Conservation (phyloP, 2,797 vertebrate genomes). For the Muscicapa comitata region DNA sequence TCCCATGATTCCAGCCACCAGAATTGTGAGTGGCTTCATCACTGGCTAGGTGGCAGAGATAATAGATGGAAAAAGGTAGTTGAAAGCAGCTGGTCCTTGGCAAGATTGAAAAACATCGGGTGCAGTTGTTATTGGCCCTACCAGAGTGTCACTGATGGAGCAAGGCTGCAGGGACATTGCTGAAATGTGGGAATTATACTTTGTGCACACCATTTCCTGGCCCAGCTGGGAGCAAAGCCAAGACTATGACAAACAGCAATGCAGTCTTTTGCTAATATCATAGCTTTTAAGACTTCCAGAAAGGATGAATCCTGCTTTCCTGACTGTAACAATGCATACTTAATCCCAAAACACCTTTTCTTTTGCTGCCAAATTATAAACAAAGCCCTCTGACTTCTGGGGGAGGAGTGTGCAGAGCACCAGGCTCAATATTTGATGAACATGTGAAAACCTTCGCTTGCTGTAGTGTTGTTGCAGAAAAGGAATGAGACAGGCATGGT, state of each 20-base stretch:
- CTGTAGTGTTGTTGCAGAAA: not conserved
- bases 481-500: not conserved
- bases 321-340: not conserved
- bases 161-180: not conserved
- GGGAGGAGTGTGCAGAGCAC: not conserved
- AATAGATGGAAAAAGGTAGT: not conserved
- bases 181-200: not conserved
- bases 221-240: not conserved
- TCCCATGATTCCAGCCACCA: not conserved
- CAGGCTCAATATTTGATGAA: not conserved
- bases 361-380: not conserved
- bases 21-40: not conserved
- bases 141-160: not conserved
- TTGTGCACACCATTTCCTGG: not conserved
- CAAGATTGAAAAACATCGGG: not conserved
- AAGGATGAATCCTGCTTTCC: not conserved
- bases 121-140: not conserved
- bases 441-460: fast-evolving
- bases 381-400: not conserved
- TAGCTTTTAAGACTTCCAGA: not conserved
- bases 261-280: not conserved
- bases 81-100: not conserved
- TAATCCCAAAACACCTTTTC: not conserved
- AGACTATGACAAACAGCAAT: not conserved
- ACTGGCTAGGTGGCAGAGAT: not conserved